Base-by-base conservation (phyloP, 2,797 vertebrate species). In the Enteromius paludinosus region DNA sequence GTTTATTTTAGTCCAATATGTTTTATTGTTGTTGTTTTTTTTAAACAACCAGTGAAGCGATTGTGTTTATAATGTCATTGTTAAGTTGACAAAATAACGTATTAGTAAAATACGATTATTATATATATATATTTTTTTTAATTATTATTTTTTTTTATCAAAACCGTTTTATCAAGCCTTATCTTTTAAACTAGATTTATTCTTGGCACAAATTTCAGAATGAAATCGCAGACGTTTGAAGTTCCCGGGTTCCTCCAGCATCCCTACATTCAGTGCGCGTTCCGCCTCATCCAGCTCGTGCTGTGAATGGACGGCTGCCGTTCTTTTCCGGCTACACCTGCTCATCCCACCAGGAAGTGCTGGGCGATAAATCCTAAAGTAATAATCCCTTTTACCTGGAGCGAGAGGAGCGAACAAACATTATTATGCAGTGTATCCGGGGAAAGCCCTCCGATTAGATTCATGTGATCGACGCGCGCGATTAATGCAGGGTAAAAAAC, bases 301-400 rank as follows among this genome's bases (percentile, higher is more conserved):
- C 87, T 90, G 87, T 93, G 93, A 93, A 91, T 94, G 92, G 92
- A 91, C 86, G 92, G 90, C 64, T 59, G 86, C 78, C 30, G 84
- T 87, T 88, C 86, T 89, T 88, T 92, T 91, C 91, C 90, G 91
- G 89, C 87, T 91, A 92, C 91, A 92, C 91, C 92, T 93, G 90
- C 92, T 90, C 90, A 80, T 86, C 86, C 92, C 91, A 92, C 89
- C 93, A 93, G 95, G 94, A 95, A 94, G 94, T 93, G 90, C 88
- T 90, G 90, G 82, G 89, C 86, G 89, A 92, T 90, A 92, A 92
- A 91, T 91, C 91, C 88, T 87, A 59, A 84, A 87, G 90, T 86
- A 90, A 90, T 93, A 93, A 93, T 92, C 92, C 91, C 82, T 84
- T 80, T 87, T 85, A 91, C 88, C 87, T 84, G 89, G 81, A 76